Percentiles rank a stretch among this genome's conserved stretches.
phyloP scores from a whole-genome alignment of 2,113 vertebrate genomes.

The Stegastes partitus region DNA sequence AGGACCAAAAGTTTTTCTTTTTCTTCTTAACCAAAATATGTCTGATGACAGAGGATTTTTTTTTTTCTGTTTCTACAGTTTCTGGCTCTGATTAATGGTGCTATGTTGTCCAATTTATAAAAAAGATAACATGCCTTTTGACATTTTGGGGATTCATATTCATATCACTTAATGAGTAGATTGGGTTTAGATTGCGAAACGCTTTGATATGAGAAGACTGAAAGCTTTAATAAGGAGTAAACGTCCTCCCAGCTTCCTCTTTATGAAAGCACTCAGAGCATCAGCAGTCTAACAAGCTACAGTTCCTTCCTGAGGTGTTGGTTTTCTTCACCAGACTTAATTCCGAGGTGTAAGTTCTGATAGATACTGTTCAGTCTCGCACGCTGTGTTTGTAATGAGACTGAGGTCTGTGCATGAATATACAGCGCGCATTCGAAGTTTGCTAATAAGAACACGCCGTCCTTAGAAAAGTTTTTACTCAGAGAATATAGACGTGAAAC shows the following conservation, averaged over 20 bases:
- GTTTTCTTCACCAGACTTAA: constrained; percentile 39
- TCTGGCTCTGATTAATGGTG: too few relatives aligned
- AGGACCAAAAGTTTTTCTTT: too few relatives aligned
- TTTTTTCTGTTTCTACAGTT: too few relatives aligned
- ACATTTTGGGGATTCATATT: too few relatives aligned
- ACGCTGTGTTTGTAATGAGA: constrained; percentile 24
- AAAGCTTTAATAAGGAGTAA: constrained; percentile 9
- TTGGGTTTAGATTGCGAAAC: not conserved
- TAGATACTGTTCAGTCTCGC: constrained; percentile 28
- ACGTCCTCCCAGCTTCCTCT: constrained; percentile 16
- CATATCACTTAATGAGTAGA: too few relatives aligned
- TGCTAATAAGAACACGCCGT: constrained; percentile 12
- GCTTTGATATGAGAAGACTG: not conserved
- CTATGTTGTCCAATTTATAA: too few relatives aligned
- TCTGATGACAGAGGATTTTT: too few relatives aligned
- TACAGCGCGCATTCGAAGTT: not conserved
- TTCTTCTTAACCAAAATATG: too few relatives aligned
- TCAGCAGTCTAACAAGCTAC: constrained; percentile 15
- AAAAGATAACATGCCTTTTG: too few relatives aligned
- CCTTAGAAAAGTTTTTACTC: not conserved
- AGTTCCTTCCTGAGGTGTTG: constrained; percentile 40
- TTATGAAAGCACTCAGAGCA: constrained; percentile 14
- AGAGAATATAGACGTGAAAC: not conserved
- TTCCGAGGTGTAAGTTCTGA: constrained; percentile 37
- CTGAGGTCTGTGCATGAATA: not conserved